phyloP scores from a whole-genome alignment of 2,888 invertebrate genomes.

The Sclerodermus sp. region DNA sequence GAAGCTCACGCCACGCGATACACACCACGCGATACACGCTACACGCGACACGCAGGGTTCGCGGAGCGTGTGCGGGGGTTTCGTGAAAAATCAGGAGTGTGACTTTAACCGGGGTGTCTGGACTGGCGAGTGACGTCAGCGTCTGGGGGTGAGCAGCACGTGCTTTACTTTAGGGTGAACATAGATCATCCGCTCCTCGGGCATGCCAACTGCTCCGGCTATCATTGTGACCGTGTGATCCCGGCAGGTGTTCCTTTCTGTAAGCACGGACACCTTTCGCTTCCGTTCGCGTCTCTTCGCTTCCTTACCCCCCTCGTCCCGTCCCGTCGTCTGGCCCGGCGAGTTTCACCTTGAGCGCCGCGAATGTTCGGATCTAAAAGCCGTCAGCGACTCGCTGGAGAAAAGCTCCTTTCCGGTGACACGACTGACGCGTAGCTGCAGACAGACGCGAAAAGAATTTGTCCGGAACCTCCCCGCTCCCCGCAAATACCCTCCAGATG shows the following conservation, averaged over 20 bases:
- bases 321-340: background rate
- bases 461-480: too few species aligned
- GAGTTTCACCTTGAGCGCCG: background rate
- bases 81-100: background rate
- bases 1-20: too few species aligned
- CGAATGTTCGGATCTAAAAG: too few species aligned
- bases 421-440: too few species aligned
- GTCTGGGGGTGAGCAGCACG: background rate
- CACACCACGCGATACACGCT: too few species aligned
- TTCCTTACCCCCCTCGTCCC: constrained; percentile 5
- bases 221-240: constrained; percentile 29
- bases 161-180: constrained; percentile 7
- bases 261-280: constrained; percentile 9
- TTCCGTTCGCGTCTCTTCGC: constrained; percentile 2
- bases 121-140: too few species aligned
- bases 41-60: background rate
- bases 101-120: background rate
- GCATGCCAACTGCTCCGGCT: constrained; percentile 13
- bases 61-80: background rate
- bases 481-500: too few species aligned
- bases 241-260: constrained; percentile 19
- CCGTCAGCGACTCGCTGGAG: too few species aligned
- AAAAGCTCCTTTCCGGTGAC: too few species aligned
- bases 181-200: constrained; percentile 25
- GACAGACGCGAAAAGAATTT: too few species aligned